phyloP scores from a whole-genome alignment of 2,797 vertebrate genomes.

The Sebastes steindachneri region DNA sequence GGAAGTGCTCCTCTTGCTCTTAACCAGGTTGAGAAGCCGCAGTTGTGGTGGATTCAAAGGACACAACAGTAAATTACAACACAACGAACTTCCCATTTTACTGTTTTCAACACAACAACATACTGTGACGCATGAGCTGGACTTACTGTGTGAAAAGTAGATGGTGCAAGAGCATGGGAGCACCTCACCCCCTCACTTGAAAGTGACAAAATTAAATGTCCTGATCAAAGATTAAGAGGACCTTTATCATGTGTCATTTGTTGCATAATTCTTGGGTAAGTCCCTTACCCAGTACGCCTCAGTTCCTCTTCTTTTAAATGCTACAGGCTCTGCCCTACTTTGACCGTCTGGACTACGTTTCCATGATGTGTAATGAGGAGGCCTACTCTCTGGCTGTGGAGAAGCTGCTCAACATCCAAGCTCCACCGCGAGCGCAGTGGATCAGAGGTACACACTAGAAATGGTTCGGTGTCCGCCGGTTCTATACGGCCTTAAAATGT shows the following conservation, averaged over 20 bases:
- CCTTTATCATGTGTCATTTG: neutral
- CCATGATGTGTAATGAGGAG: conserved; percentile 98
- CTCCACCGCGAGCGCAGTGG: conserved; percentile 91
- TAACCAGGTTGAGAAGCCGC: neutral
- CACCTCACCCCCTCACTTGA: no score
- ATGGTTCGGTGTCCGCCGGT: neutral
- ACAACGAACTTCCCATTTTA: neutral
- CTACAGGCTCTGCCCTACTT: conserved; percentile 93
- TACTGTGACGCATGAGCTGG: neutral
- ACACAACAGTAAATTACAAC: neutral
- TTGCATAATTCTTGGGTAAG: neutral
- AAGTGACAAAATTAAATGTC: neutral
- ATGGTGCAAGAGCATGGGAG: neutral
- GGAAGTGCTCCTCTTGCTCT: neutral
- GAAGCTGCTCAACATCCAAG: conserved; percentile 93
- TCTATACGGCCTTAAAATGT: no score
- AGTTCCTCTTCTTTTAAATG: conserved; percentile 14
- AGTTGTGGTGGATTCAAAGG: neutral
- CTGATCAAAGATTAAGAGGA: neutral
- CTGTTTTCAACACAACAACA: neutral
- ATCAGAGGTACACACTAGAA: conserved; percentile 87
- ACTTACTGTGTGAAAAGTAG: neutral
- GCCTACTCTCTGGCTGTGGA: conserved; percentile 94
- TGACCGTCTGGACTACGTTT: conserved; percentile 95
- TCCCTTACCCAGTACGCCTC: neutral